Evolutionary conservation across 2,888 invertebrate genomes (phyloP).

Genomic region (Orthosia gothica): DNA sequence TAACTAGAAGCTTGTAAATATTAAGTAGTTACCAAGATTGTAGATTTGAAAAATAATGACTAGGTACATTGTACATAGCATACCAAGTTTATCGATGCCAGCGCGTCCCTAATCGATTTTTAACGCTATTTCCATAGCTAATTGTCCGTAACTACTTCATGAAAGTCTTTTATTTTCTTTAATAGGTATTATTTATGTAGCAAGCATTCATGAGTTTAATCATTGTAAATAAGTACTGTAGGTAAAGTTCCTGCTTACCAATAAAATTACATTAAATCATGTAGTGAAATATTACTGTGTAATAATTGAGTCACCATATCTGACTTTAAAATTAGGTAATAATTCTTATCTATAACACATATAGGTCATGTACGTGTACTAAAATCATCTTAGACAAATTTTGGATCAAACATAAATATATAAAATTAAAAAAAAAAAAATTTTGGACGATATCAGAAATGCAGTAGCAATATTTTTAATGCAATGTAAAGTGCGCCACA

Average conservation of each 20-base stretch:
- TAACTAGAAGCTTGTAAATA: neutral
- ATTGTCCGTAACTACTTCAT: slow-evolving; percentile 57
- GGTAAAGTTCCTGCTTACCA: neutral
- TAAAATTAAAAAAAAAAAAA: neutral
- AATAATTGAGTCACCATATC: neutral
- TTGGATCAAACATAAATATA: slow-evolving; percentile 13
- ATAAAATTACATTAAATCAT: neutral
- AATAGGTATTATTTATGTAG: neutral
- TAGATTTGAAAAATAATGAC: slow-evolving; percentile 34
- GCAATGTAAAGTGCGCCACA: slow-evolving; percentile 41
- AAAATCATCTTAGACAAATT: slow-evolving; percentile 10
- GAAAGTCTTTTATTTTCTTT: slow-evolving; percentile 43
- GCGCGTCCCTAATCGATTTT: slow-evolving; percentile 56
- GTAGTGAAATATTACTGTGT: neutral
- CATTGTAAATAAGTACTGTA: neutral
- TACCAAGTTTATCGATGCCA: slow-evolving; percentile 53
- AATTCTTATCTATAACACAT: neutral
- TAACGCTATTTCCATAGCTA: slow-evolving; percentile 55
- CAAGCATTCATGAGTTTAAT: neutral
- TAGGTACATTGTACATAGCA: slow-evolving; percentile 12
- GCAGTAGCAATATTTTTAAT: slow-evolving; percentile 59
- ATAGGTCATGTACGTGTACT: neutral
- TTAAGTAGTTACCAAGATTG: neutral
- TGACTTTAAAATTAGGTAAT: neutral
- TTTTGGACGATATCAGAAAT: slow-evolving; percentile 5